Conservation (phyloP, 2,797 vertebrate genomes). For the Rhodeus uyekii region DNA sequence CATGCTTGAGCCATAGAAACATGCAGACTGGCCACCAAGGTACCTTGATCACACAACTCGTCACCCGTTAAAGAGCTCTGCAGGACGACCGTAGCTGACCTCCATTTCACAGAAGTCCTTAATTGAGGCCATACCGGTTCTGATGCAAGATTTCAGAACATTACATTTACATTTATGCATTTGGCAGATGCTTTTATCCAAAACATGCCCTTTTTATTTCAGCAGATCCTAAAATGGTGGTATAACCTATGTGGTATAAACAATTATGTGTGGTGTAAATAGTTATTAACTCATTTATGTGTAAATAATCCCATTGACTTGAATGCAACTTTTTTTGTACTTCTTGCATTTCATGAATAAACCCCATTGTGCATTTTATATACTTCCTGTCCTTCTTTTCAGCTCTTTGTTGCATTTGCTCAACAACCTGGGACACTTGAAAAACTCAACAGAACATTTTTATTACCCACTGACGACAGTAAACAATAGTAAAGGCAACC, state of each 20-base stretch:
- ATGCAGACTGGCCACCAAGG: slow-evolving; percentile 33
- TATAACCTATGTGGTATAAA: not conserved
- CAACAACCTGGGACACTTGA: not conserved
- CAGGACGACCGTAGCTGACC: not conserved
- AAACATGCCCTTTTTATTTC: not conserved
- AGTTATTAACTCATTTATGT: not conserved
- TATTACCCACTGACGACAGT: slow-evolving; percentile 3
- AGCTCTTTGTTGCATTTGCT: not conserved
- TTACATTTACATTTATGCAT: too few relatives aligned
- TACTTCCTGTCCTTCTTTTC: not conserved
- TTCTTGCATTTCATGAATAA: not conserved
- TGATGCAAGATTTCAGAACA: not conserved
- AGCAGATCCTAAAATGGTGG: not conserved
- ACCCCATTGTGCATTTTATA: not conserved
- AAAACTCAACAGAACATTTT: slow-evolving; percentile 1
- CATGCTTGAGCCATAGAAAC: slow-evolving; percentile 57
- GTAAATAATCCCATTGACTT: not conserved
- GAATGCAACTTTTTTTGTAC: not conserved
- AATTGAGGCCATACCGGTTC: not conserved
- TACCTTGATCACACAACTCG: slow-evolving; percentile 61
- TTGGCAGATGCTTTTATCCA: too few relatives aligned
- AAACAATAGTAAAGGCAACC: slow-evolving; percentile 12
- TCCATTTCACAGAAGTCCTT: too few relatives aligned
- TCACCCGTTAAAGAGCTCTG: not conserved
- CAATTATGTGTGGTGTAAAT: not conserved